Percentiles rank a stretch among this genome's conserved stretches.
phyloP scores from a whole-genome alignment of 2,797 vertebrate species.

The Falco columbarius region DNA sequence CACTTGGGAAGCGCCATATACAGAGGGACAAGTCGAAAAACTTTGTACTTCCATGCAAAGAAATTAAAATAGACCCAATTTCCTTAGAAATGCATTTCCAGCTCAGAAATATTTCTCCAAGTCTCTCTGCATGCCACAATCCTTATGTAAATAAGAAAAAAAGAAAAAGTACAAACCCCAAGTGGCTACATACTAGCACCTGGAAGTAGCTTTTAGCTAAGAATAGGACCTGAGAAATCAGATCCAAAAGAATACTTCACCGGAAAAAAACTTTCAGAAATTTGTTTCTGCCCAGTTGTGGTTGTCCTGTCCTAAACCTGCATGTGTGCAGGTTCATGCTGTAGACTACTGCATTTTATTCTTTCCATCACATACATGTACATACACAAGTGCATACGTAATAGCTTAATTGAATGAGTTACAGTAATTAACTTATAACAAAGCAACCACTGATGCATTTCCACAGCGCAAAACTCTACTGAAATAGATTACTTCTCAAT shows the following conservation, averaged over 20 bases:
- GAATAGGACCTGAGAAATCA: not conserved
- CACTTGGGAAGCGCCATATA: not conserved
- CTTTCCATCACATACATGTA: not conserved
- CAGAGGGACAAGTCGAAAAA: not conserved
- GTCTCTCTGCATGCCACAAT: not conserved
- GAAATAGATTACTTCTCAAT: not conserved
- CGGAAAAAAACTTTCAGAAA: not conserved
- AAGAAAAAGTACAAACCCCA: not conserved
- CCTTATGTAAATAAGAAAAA: not conserved
- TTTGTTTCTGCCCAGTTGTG: not conserved
- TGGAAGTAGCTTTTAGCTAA: not conserved
- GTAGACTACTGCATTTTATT: not conserved
- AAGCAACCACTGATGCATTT: not conserved
- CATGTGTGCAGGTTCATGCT: rapidly evolving
- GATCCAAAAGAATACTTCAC: not conserved
- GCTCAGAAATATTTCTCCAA: not conserved
- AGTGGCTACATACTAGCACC: not conserved
- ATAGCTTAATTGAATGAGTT: not conserved
- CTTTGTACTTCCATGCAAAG: not conserved
- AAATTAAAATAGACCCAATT: not conserved
- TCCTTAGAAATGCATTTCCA: not conserved
- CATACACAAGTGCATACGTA: rapidly evolving
- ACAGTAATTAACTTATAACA: not conserved
- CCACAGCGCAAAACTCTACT: not conserved
- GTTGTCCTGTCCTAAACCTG: not conserved